These are phyloP conservation scores for Palythoa grandis DNA, from an alignment of 92 coral and sea anemone genomes.

Conservation along the genomic window DNA sequence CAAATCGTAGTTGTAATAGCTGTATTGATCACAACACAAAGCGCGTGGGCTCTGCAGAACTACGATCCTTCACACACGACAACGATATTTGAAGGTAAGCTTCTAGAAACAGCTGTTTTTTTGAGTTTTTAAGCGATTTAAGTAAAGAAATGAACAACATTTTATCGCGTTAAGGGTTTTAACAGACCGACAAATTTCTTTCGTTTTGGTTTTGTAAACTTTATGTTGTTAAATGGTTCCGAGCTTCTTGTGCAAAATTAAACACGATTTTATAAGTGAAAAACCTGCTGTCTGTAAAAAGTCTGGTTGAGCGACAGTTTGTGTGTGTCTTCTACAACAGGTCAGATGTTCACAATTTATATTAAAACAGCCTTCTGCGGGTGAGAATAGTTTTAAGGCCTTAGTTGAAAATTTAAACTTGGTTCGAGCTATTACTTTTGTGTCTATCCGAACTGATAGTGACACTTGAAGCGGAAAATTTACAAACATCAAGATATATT, in stretches of 20 bases:
- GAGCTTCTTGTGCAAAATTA: neutral
- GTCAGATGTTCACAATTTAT: neutral
- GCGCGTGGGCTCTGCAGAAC: conserved; percentile 7
- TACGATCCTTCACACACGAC: conserved; percentile 14
- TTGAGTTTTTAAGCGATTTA: neutral
- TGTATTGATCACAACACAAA: conserved; percentile 12
- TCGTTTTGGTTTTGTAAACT: conserved; percentile 1
- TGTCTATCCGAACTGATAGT: neutral
- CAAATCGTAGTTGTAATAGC: neutral
- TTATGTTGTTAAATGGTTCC: neutral
- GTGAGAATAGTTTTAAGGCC: neutral
- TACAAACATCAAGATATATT: conserved; percentile 1
- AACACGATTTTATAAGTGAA: neutral
- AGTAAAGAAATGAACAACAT: neutral
- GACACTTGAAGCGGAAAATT: conserved; percentile 3
- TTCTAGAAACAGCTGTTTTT: neutral
- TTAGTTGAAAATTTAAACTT: neutral
- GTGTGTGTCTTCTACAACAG: neutral
- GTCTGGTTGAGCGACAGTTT: neutral
- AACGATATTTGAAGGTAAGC: conserved; percentile 35
- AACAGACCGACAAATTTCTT: neutral
- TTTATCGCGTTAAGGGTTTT: neutral
- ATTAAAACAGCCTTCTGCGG: neutral
- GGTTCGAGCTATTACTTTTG: too few relatives aligned
- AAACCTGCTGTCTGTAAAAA: neutral